Evolutionary conservation across 2,888 invertebrate genomes (phyloP).

Genomic region (Stenolophus ochropezus): DNA sequence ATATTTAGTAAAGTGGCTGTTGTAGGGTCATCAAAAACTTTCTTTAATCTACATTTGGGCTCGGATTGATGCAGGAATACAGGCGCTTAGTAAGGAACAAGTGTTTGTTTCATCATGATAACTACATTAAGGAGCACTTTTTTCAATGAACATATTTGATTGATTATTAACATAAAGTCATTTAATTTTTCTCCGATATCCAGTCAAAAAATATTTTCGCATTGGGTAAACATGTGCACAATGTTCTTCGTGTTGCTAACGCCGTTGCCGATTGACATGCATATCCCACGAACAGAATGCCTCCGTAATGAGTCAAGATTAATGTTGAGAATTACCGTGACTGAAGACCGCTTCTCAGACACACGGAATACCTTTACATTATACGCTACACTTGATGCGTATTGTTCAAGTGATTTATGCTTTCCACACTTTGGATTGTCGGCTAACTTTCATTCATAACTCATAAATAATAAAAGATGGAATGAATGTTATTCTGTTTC

Average conservation of each 20-base stretch:
- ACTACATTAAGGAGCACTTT: too few relatives aligned
- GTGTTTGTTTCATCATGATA: too few relatives aligned
- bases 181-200: too few relatives aligned
- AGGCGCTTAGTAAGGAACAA: too few relatives aligned
- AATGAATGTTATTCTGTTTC: not conserved
- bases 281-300: conserved; percentile 8
- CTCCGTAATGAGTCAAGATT: conserved; percentile 26
- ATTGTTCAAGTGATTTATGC: conserved; percentile 30
- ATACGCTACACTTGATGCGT: conserved; percentile 10
- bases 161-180: too few relatives aligned
- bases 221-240: not conserved
- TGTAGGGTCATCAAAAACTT: too few relatives aligned
- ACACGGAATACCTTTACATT: conserved; percentile 9
- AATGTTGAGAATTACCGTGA: conserved; percentile 12
- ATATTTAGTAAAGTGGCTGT: too few relatives aligned
- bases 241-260: not conserved
- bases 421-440: not conserved
- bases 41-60: too few relatives aligned
- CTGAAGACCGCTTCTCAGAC: conserved; percentile 5
- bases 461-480: not conserved
- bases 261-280: not conserved
- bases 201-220: not conserved
- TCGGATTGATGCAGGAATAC: too few relatives aligned
- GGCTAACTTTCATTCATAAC: not conserved
- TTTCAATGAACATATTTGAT: too few relatives aligned